Percentiles rank a stretch among this genome's conserved stretches.
These are phyloP conservation scores for Hydriomena furcata DNA, from an alignment of 2,888 invertebrate species.

Conservation along the genomic window DNA sequence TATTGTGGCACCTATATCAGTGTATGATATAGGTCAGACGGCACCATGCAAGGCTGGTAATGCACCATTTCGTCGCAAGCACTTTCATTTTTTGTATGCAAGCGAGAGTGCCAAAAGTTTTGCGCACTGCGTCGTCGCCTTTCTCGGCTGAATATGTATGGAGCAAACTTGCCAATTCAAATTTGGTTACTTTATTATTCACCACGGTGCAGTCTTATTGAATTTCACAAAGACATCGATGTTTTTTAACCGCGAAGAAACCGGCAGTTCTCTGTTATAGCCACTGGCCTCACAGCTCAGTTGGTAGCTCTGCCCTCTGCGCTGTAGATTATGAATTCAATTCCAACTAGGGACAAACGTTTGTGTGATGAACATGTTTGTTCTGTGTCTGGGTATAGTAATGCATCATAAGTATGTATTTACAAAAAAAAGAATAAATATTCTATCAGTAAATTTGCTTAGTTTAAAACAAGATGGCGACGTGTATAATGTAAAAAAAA, in stretches of 20 bases:
- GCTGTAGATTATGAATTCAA: too few species aligned
- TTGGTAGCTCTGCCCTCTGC: too few species aligned
- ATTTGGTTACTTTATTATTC: conserved; percentile 68
- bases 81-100: conserved; percentile 81
- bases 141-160: conserved; percentile 74
- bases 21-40: conserved; percentile 42
- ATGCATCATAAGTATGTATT: too few species aligned
- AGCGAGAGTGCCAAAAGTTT: conserved; percentile 81
- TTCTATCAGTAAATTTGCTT: too few species aligned
- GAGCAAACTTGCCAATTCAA: conserved; percentile 74
- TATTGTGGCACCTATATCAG: neutral
- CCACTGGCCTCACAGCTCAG: too few species aligned
- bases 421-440: too few species aligned
- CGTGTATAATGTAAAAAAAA: too few species aligned
- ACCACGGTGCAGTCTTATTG: conserved; percentile 61
- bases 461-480: too few species aligned
- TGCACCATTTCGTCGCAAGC: conserved; percentile 60
- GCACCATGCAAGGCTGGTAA: conserved; percentile 48
- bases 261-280: too few species aligned
- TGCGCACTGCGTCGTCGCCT: conserved; percentile 76
- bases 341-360: too few species aligned
- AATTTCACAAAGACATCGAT: conserved; percentile 43
- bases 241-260: conserved; percentile 10
- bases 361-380: too few species aligned
- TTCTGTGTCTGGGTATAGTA: too few species aligned